Percentiles rank a stretch among this genome's conserved stretches.
phyloP scores from a whole-genome alignment of 2,888 invertebrate species.

The Metalampra italica region DNA sequence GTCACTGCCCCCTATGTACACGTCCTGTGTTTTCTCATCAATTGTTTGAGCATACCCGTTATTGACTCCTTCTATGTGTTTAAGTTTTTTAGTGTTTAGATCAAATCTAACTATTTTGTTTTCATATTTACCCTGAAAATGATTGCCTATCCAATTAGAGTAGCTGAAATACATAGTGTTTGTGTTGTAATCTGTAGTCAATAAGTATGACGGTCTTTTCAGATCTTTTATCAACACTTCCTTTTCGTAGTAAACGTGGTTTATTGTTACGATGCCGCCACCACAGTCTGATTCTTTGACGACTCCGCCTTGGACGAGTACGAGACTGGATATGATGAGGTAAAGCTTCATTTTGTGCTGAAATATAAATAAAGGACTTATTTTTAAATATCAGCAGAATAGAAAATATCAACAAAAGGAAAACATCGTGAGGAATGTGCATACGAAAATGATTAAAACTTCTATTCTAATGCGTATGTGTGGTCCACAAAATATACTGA shows the following conservation, averaged over 20 bases:
- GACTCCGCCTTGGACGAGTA: slow-evolving; percentile 33
- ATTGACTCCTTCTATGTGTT: slow-evolving; percentile 34
- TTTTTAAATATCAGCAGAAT: neutral
- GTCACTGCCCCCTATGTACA: slow-evolving; percentile 53
- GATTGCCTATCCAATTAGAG: slow-evolving; percentile 32
- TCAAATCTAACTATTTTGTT: slow-evolving; percentile 47
- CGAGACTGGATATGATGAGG: slow-evolving; percentile 26
- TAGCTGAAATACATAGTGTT: slow-evolving; percentile 57
- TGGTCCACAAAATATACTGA: too few relatives aligned
- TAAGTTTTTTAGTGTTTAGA: slow-evolving; percentile 46
- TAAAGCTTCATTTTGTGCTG: slow-evolving; percentile 36
- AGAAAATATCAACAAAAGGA: too few relatives aligned
- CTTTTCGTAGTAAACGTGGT: slow-evolving; percentile 35
- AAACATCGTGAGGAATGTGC: too few relatives aligned
- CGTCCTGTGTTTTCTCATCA: slow-evolving; percentile 39
- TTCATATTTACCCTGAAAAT: slow-evolving; percentile 34
- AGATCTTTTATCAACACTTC: slow-evolving; percentile 41
- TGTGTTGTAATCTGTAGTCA: slow-evolving; percentile 48
- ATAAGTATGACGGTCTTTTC: slow-evolving; percentile 48
- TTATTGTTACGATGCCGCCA: slow-evolving; percentile 36
- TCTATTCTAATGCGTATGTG: too few relatives aligned
- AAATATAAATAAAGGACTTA: slow-evolving; percentile 11
- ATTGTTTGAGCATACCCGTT: slow-evolving; percentile 59
- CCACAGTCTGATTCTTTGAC: slow-evolving; percentile 33
- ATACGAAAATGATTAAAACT: too few relatives aligned